Evolutionary conservation across 2,113 vertebrate species (phyloP).

Genomic region (Phrynosoma platyrhinos): DNA sequence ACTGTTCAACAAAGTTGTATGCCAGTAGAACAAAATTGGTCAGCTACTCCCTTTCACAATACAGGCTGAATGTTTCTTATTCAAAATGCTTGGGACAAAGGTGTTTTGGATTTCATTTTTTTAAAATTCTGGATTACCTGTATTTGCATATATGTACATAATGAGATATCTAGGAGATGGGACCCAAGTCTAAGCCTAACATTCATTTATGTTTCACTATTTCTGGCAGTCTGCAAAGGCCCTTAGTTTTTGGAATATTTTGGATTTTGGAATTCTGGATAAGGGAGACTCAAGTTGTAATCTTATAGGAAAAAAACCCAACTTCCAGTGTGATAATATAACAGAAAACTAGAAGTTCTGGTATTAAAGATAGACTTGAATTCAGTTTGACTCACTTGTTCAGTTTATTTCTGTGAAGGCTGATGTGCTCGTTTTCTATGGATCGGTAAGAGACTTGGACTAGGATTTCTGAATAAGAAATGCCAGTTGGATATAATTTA

Average conservation of each 20-base stretch:
- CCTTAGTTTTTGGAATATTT: no score
- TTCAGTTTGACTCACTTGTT: background rate
- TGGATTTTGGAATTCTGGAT: no score
- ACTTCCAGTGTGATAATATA: background rate
- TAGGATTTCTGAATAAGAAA: background rate
- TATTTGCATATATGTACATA: no score
- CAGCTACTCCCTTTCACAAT: background rate
- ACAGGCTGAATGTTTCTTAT: no score
- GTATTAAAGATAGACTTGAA: background rate
- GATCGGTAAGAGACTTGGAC: background rate
- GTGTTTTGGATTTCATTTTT: no score
- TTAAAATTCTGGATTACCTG: no score
- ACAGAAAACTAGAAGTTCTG: background rate
- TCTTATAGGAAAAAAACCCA: background rate
- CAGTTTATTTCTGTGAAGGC: background rate
- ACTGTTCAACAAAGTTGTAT: slow-evolving; percentile 27
- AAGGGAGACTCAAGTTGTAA: background rate
- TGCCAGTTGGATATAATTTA: background rate
- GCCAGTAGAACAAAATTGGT: slow-evolving; percentile 2
- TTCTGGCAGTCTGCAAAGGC: no score
- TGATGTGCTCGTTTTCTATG: background rate
- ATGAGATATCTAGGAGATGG: no score
- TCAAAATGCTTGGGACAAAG: no score
- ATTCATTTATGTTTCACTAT: no score
- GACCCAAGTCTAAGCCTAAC: no score